A percentile compares a stretch with the other conserved stretches of the same genome.
These are phyloP conservation scores for Loriculus beryllinus DNA, from an alignment of 2,797 vertebrate species.

Conservation along the genomic window DNA sequence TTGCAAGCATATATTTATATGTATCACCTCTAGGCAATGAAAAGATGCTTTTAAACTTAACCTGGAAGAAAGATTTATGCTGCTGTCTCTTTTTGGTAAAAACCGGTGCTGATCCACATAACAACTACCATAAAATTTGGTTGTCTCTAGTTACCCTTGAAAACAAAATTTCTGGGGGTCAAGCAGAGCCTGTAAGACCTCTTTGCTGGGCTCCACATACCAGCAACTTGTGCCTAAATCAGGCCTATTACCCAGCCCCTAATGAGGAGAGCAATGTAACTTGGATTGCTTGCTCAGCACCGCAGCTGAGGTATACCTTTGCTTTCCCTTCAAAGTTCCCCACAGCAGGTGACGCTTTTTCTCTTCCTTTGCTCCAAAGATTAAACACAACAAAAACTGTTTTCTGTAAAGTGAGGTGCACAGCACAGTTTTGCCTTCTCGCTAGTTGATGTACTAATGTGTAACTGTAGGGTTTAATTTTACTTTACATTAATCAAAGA, in stretches of 20 bases:
- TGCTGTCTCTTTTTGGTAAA: background rate
- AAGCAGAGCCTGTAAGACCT: background rate
- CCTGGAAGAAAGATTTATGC: background rate
- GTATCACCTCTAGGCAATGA: background rate
- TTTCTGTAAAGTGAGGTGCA: conserved; percentile 37
- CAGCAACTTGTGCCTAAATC: background rate
- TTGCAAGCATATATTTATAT: background rate
- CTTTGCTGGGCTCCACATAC: background rate
- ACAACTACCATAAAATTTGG: background rate
- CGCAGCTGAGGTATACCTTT: background rate
- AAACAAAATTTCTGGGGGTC: background rate
- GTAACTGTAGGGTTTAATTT: conserved; percentile 76
- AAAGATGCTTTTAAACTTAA: background rate
- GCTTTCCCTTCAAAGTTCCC: background rate
- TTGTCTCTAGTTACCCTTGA: background rate
- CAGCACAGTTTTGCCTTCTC: conserved; percentile 16
- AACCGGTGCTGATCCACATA: background rate
- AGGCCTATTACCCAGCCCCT: background rate
- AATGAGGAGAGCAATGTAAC: fast-evolving
- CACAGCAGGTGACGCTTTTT: background rate
- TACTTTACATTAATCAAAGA: conserved; percentile 90
- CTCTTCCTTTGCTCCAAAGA: conserved; percentile 12
- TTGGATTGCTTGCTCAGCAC: background rate
- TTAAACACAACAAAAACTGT: conserved; percentile 39
- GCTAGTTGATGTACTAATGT: conserved; percentile 61